These are phyloP conservation scores for Pseudomyrmex flavicornis DNA, from an alignment of 1,140 invertebrate genomes.

Conservation along the genomic window DNA sequence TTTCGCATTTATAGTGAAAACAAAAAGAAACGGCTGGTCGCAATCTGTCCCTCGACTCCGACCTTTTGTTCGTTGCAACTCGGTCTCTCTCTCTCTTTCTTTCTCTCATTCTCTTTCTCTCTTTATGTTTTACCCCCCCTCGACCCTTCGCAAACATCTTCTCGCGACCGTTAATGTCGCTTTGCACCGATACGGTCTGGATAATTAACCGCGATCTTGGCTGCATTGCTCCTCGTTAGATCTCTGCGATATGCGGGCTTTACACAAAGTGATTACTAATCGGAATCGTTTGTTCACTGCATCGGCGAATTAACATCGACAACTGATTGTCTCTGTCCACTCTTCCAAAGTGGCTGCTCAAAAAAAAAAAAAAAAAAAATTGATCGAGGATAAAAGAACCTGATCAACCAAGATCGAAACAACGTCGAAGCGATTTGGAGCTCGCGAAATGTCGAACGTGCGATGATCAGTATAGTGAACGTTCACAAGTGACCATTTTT, in stretches of 20 bases:
- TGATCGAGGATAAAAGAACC: neutral
- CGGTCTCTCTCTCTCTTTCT: neutral
- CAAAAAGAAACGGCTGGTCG: no score
- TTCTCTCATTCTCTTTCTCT: constrained; percentile 3
- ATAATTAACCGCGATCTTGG: neutral
- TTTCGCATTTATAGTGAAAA: neutral
- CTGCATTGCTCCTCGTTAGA: neutral
- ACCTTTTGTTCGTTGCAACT: constrained; percentile 15
- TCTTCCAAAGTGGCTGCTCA: neutral
- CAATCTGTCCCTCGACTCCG: neutral
- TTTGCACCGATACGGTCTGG: constrained; percentile 10
- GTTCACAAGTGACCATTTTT: neutral
- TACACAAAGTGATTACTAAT: neutral
- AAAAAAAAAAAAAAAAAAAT: constrained; percentile 5
- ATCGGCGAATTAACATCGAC: neutral
- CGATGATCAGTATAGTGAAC: neutral
- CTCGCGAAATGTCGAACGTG: neutral
- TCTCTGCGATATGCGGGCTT: neutral
- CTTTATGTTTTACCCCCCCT: constrained; percentile 8
- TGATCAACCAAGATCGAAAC: neutral
- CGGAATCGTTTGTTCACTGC: neutral
- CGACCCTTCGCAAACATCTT: constrained; percentile 18
- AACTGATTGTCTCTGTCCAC: neutral
- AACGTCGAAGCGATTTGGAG: neutral
- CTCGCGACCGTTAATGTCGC: constrained; percentile 34